Conservation (phyloP, 2,113 vertebrate genomes). For the Cyanoderma ruficeps region DNA sequence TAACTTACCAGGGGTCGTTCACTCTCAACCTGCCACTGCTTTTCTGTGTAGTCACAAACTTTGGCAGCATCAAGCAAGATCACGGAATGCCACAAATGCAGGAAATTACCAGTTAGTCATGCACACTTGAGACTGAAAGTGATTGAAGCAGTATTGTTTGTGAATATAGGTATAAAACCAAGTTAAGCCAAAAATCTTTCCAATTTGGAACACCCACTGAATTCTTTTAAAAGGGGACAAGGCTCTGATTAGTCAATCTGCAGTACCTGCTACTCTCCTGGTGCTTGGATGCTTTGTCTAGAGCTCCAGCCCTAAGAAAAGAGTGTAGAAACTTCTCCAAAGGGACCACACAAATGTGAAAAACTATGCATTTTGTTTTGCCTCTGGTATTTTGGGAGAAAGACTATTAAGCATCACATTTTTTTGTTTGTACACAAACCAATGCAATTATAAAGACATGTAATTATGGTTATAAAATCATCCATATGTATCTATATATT, state of each 20-base stretch:
- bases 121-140: neutral
- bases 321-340: neutral
- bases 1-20: neutral
- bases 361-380: neutral
- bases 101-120: slow-evolving; percentile 5
- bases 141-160: neutral
- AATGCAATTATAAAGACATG: neutral
- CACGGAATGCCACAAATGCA: slow-evolving; percentile 14
- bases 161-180: neutral
- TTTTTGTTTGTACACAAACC: neutral
- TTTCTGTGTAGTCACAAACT: neutral
- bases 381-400: neutral
- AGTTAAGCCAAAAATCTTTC: neutral
- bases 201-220: neutral
- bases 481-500: neutral
- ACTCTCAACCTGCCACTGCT: neutral
- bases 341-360: neutral
- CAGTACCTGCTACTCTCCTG: neutral
- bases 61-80: neutral
- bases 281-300: neutral
- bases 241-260: neutral
- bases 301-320: neutral
- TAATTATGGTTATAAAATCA: neutral
- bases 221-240: neutral
- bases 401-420: neutral